Base-by-base conservation (phyloP, 1,140 invertebrate genomes). In the Brachionus sp. region DNA sequence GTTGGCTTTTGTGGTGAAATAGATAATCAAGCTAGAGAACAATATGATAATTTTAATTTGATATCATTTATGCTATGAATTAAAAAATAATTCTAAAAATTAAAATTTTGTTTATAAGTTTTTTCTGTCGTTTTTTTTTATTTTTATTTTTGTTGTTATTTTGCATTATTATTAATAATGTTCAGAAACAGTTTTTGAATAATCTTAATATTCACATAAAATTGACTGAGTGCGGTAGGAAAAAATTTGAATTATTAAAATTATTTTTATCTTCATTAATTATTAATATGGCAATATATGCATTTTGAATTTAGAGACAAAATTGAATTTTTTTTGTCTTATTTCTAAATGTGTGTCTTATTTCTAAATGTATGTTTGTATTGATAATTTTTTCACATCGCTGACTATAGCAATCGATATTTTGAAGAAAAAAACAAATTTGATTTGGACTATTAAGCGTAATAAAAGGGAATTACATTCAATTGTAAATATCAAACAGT, bases 31-130 rank as follows among this genome's bases (percentile, higher is more conserved):
- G 50, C 50, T 57, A 57, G 50, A 57, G 50, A 57, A 57, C 16
- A 25, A 23, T 23, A 57, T 57, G 50, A 57, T 57, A 57, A 57
- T 23, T 57, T 57, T 1, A 57, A 57, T 19, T 19, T 57, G 50
- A 57, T 57, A 57, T 57, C 50, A 19, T 57, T 57, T 57, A 57
- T 57, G 50, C 19, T 57, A 9, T 23, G 16, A 57, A 57, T 25
- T 23, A 57, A 19, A 57, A 57, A 57, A 57, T 19, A 57, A 57
- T 9, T 57, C 50, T 57, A 6, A 57, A 57, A 57, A 57, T 57
- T 57, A 57, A 57, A 57, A 57, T 57, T 57, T 57, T 57, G 50
- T 57, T 57, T 57, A 57, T 57, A 57, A 57, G 50, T 57, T 57
- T 57, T 7, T 25, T 57, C 50, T 19, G 9, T 9, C 19, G 19